Evolutionary conservation across 2,113 vertebrate species (phyloP).

Genomic region (Chaenogobius annularis): DNA sequence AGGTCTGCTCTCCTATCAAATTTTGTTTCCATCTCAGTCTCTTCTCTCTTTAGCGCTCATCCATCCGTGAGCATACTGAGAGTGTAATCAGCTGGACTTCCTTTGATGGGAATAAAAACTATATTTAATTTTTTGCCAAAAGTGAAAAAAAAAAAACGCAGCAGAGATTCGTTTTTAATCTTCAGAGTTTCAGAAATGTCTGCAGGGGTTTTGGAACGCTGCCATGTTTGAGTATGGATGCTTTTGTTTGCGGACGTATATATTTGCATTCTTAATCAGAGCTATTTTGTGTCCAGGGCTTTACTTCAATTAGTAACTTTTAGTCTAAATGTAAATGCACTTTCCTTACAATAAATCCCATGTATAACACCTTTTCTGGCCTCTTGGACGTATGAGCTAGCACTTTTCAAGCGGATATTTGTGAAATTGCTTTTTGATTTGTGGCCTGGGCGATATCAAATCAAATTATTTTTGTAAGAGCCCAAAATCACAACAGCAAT

Average conservation of each 20-base stretch:
- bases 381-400: neutral
- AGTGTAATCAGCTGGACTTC: slow-evolving; percentile 4
- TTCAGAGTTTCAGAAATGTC: neutral
- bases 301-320: neutral
- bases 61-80: slow-evolving; percentile 16
- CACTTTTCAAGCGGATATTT: too few species aligned
- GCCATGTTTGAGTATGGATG: neutral
- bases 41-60: slow-evolving; percentile 20
- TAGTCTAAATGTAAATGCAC: neutral
- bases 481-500: too few species aligned
- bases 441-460: too few species aligned
- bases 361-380: neutral
- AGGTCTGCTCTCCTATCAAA: slow-evolving; percentile 44
- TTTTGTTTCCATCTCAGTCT: slow-evolving; percentile 49
- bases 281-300: neutral
- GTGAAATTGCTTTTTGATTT: too few species aligned
- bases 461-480: too few species aligned
- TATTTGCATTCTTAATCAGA: neutral
- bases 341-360: neutral
- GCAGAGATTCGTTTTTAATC: neutral
- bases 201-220: neutral
- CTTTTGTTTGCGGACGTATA: neutral
- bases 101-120: slow-evolving; percentile 8
- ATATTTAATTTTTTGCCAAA: neutral
- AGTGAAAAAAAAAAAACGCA: neutral